Base-by-base conservation (phyloP, 2,888 invertebrate genomes). In the Sepioteuthis lessoniana region DNA sequence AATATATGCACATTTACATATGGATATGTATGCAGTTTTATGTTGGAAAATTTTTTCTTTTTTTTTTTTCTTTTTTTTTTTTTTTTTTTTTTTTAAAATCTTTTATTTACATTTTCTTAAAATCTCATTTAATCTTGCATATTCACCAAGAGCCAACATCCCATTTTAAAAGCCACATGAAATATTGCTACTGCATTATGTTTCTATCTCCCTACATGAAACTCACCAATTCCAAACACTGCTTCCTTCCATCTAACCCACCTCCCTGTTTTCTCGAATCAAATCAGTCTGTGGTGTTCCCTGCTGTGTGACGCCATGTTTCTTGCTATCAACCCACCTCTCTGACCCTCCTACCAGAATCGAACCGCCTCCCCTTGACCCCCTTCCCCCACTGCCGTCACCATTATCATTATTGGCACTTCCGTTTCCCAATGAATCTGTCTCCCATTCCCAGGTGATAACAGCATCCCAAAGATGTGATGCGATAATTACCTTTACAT, bases 331-430 rank as follows among this genome's bases (percentile, higher is more conserved):
- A n/a, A 76, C 76, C n/a, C n/a, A 76, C 55, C 25, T 55, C 55
- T 55, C 4, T 55, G 55, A 55, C 55, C 55, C 55, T 55, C 55
- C 55, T 55, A 5, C 25, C 55, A 55, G 21, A 28, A 25, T 25
- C 42, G 42, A 42, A 42, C 25, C 55, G 5, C 19, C 7, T 1
- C 47, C 47, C 19, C 13, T 16, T 25, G 25, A 25, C 55, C 55
- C 25, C 7, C 25, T 0, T 4, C 55, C 25, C 55, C 55, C 55
- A 3, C 25, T 35, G 16, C 76, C n/a, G 19, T 76, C 76, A 76
- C 76, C 76, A 76, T 76, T 76, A 76, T 76, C 76, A 76, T 76
- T 76, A 76, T 76, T 76, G 76, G 76, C 76, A 76, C 76, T 76
- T 76, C 76, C 76, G 76, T n/a, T 76, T n/a, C 76, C 76, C 35